Percentiles rank a stretch among this genome's conserved stretches.
Evolutionary conservation across 2,797 vertebrate species (phyloP).

Genomic region (Channa striata): DNA sequence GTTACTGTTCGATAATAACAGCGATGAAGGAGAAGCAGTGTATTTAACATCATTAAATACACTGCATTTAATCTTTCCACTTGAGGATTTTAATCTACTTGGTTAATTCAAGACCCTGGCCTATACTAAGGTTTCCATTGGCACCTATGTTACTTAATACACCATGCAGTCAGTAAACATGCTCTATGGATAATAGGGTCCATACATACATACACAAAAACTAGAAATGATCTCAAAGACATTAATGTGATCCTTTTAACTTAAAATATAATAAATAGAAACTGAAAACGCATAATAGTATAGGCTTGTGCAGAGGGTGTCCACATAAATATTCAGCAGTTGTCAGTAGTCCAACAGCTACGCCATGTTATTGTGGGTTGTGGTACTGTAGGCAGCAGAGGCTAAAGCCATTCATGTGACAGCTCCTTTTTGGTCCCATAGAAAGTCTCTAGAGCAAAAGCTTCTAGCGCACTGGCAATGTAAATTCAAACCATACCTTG

Average conservation of each 20-base stretch:
- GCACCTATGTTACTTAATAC: constrained; percentile 45
- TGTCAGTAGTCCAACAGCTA: constrained; percentile 38
- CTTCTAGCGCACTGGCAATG: constrained; percentile 7
- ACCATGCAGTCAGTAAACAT: constrained; percentile 65
- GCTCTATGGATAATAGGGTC: constrained; percentile 47
- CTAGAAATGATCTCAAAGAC: constrained; percentile 22
- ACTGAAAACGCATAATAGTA: constrained; percentile 55
- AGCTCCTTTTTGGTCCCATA: constrained; percentile 68
- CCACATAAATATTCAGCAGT: constrained; percentile 58
- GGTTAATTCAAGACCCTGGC: constrained; percentile 33
- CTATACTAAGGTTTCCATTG: constrained; percentile 32
- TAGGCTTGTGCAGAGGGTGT: constrained; percentile 65
- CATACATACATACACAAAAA: constrained; percentile 47
- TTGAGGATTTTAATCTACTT: constrained; percentile 35
- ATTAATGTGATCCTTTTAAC: constrained; percentile 46
- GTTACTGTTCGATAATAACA: constrained; percentile 25
- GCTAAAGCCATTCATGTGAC: constrained; percentile 52
- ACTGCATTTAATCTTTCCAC: neutral
- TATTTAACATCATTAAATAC: neutral
- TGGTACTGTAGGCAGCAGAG: constrained; percentile 56
- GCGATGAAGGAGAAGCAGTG: constrained; percentile 11
- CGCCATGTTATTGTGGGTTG: constrained; percentile 37
- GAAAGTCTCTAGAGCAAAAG: constrained; percentile 36
- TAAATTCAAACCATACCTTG: constrained; percentile 26
- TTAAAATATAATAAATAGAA: constrained; percentile 66